Evolutionary conservation across 2,113 vertebrate genomes (phyloP).

Genomic region (Trematomus loennbergii): DNA sequence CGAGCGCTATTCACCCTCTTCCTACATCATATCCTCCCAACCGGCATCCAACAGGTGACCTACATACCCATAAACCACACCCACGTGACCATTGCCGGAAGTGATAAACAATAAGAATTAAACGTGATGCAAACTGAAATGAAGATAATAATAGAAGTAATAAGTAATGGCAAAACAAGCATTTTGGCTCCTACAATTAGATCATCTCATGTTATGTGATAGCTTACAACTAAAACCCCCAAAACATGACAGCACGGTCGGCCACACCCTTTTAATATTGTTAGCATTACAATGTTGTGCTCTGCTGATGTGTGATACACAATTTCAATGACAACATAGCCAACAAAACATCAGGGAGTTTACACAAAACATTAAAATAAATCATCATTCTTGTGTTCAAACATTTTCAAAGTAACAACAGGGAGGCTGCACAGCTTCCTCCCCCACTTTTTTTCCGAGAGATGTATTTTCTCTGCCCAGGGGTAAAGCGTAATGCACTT

Average conservation of each 20-base stretch:
- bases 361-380: slow-evolving; percentile 31
- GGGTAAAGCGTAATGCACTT: slow-evolving; percentile 65
- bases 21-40: no score
- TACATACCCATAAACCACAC: no score
- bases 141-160: no score
- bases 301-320: background rate
- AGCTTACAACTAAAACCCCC: no score
- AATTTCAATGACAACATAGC: background rate
- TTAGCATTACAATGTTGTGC: background rate
- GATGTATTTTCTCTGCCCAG: slow-evolving; percentile 15
- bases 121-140: no score
- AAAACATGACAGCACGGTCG: background rate
- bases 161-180: no score
- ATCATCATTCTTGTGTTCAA: slow-evolving; percentile 20
- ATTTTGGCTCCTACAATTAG: no score
- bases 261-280: background rate
- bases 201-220: no score
- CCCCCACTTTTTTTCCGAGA: background rate
- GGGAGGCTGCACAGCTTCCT: background rate
- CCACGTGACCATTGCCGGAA: no score
- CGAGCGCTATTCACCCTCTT: no score
- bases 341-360: background rate
- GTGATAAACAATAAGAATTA: no score
- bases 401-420: slow-evolving; percentile 32
- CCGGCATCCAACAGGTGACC: no score